Evolutionary conservation across 2,888 invertebrate genomes (phyloP).

Genomic region (Cremastinae sp.): DNA sequence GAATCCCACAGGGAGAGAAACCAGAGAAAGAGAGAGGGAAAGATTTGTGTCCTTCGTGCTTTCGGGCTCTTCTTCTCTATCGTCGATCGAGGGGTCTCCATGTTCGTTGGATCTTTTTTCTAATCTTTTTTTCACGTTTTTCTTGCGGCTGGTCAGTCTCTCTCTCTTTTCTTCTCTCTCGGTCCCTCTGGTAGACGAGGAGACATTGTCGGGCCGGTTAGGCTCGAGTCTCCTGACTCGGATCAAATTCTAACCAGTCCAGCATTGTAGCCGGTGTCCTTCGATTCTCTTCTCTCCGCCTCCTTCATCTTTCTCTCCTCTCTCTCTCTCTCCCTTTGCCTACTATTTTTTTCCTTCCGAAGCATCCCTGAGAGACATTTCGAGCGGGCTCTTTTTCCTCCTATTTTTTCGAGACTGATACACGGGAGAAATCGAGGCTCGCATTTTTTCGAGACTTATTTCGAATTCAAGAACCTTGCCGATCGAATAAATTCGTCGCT

Average conservation of each 20-base stretch:
- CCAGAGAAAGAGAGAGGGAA: slow-evolving; percentile 19
- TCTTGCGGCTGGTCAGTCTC: slow-evolving; percentile 44
- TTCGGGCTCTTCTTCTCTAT: slow-evolving; percentile 58
- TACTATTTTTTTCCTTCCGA: slow-evolving; percentile 39
- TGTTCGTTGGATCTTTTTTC: slow-evolving; percentile 51
- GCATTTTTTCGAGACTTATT: neutral
- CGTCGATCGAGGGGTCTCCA: slow-evolving; percentile 60
- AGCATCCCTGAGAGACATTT: slow-evolving; percentile 72
- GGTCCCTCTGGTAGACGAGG: neutral
- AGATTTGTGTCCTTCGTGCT: slow-evolving; percentile 49
- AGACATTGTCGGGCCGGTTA: slow-evolving; percentile 73
- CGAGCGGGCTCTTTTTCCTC: slow-evolving; percentile 40
- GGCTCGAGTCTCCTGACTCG: slow-evolving; percentile 74
- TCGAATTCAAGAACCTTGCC: neutral
- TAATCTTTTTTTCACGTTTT: slow-evolving; percentile 66
- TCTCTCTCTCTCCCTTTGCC: slow-evolving; percentile 64
- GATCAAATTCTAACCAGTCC: slow-evolving; percentile 80
- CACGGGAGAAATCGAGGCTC: neutral
- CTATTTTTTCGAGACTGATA: neutral
- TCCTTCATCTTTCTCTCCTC: slow-evolving; percentile 36
- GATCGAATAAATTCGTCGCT: neutral
- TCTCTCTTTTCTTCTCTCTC: slow-evolving; percentile 63
- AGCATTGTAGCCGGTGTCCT: slow-evolving; percentile 78
- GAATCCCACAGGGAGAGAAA: slow-evolving; percentile 16
- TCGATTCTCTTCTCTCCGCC: slow-evolving; percentile 68